Base-by-base conservation (phyloP, 2,797 vertebrate genomes). In the Morelia viridis region DNA sequence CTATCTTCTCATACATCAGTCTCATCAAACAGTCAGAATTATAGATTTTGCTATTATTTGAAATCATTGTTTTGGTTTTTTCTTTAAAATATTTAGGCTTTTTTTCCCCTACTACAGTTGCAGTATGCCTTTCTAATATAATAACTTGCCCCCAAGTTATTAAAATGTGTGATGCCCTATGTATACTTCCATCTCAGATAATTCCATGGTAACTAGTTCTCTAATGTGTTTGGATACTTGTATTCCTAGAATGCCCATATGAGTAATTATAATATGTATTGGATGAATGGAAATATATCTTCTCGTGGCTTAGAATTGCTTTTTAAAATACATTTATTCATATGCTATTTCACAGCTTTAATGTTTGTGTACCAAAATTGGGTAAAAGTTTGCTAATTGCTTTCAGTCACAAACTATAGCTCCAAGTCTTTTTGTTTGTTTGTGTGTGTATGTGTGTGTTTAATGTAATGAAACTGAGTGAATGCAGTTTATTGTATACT, bases 391-490 rank as follows among this genome's bases (percentile, higher is more conserved):
- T 41, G 46, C 62, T 60, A 92, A 41, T 31, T 90, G 12, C 65
- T 85, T 41, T 88, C 46, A 89, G 90, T n/a, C 76, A 85, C 46
- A 89, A 89, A 85, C 57, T 87, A 64, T 91, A 91, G 88, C 89
- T 19, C 80, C 5, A 93, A 88, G 80, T 22, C 15, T 91, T 92
- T 87, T 12, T 41, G 35, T 41, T 57, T 0, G 35, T 5, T 64
- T 53, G 76, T 22, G 0, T 3, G 0, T 4, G 1, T 24, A 6
- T 53, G 50, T 9, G 50, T 53, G 50, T 53, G 50, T 80, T 46
- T 11, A 88, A 90, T 90, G 58, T 60, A 91, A 58, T 90, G 41
- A 88, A 85, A 60, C 31, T 60, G 60, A 92, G 11, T 17, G 8
- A 35, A 68, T 71, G 56, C 62, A 15, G 57, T 89, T 62, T 92